Conservation (phyloP, 2,797 vertebrate species). For the Epinephelus awoara region DNA sequence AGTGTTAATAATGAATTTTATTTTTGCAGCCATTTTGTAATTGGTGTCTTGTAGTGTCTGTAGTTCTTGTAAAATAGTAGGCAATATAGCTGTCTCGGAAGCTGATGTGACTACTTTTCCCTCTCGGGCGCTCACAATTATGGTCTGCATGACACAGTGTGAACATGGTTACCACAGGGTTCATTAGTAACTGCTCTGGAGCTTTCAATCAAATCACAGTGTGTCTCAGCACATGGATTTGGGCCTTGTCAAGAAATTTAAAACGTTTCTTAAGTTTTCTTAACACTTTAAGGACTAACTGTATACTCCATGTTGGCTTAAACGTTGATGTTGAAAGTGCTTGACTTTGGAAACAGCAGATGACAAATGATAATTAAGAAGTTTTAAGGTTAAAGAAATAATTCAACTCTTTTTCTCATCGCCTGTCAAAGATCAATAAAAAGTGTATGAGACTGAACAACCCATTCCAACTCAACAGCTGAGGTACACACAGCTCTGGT, state of each 20-base stretch:
- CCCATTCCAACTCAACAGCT: not conserved
- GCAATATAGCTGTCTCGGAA: not conserved
- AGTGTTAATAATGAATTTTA: not conserved
- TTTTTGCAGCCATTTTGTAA: not conserved
- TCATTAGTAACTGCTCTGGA: not conserved
- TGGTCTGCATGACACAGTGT: not conserved
- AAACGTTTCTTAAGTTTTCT: not conserved
- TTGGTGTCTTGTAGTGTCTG: not conserved
- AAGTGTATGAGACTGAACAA: constrained; percentile 4
- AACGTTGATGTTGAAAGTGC: not conserved
- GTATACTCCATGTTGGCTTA: not conserved
- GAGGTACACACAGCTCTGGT: not conserved
- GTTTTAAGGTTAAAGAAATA: constrained; percentile 10
- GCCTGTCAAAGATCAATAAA: constrained; percentile 16
- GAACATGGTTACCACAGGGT: not conserved
- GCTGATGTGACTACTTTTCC: not conserved
- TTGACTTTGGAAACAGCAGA: not conserved
- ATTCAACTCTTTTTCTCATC: not conserved
- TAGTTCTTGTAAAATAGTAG: not conserved
- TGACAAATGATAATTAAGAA: not conserved
- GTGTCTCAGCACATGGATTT: constrained; percentile 12
- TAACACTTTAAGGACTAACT: not conserved
- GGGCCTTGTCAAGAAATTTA: not conserved
- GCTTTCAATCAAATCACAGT: constrained; percentile 2
- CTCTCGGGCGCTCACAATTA: not conserved